These are phyloP conservation scores for Caradrina clavipalpis DNA, from an alignment of 2,888 invertebrate genomes.

Conservation along the genomic window DNA sequence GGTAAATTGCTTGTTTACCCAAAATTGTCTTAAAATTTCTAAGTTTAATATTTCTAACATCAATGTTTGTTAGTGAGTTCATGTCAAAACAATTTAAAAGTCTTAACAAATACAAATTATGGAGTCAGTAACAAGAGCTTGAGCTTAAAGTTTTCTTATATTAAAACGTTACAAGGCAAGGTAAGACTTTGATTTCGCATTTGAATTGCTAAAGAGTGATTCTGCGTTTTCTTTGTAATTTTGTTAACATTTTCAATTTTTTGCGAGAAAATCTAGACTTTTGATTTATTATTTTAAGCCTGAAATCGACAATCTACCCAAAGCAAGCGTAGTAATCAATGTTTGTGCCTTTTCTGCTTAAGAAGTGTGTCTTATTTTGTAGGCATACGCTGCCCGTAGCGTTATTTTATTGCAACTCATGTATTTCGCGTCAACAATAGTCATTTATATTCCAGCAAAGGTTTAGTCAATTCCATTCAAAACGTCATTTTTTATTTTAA, in stretches of 20 bases:
- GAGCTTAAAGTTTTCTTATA: neutral
- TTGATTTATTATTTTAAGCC: too few species aligned
- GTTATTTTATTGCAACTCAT: neutral
- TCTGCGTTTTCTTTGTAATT: neutral
- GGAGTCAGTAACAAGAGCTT: neutral
- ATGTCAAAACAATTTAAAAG: neutral
- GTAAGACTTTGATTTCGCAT: slow-evolving; percentile 1
- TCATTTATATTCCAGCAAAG: slow-evolving; percentile 36
- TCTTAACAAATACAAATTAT: slow-evolving; percentile 12
- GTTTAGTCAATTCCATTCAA: slow-evolving; percentile 13
- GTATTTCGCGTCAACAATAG: too few species aligned
- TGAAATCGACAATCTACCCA: too few species aligned
- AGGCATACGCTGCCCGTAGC: too few species aligned
- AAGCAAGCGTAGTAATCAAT: too few species aligned
- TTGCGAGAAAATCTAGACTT: neutral
- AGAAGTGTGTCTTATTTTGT: too few species aligned
- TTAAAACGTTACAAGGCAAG: neutral
- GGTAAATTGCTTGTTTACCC: neutral
- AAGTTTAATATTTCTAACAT: slow-evolving; percentile 3
- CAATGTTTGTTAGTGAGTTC: neutral
- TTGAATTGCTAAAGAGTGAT: slow-evolving; percentile 22
- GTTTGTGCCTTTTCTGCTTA: too few species aligned
- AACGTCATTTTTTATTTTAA: neutral
- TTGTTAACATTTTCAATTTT: slow-evolving; percentile 3
- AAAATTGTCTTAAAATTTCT: neutral